A percentile compares a stretch with the other conserved stretches of the same genome.
Evolutionary conservation across 1,140 invertebrate species (phyloP).

Genomic region (Monomorium pharaonis): DNA sequence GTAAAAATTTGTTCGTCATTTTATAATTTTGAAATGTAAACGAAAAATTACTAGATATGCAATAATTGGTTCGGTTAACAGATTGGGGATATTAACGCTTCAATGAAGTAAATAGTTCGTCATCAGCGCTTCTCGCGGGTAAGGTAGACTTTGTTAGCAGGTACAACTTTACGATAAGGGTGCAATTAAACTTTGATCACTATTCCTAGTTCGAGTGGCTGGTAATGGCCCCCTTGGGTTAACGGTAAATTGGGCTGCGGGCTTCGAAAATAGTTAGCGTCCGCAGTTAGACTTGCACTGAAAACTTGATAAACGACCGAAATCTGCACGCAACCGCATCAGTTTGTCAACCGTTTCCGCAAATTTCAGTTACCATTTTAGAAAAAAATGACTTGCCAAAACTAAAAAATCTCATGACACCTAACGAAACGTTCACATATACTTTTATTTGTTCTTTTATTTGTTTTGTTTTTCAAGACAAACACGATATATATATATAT

Average conservation of each 20-base stretch:
- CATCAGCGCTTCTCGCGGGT: conserved; percentile 65
- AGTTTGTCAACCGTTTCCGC: conserved; percentile 40
- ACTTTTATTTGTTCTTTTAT: neutral
- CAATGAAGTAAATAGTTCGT: conserved; percentile 59
- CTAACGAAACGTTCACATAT: neutral
- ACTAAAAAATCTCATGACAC: neutral
- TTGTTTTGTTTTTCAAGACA: neutral
- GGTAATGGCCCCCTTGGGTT: conserved; percentile 69
- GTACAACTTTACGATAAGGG: conserved; percentile 75
- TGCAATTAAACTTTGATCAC: conserved; percentile 79
- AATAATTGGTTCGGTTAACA: conserved; percentile 27
- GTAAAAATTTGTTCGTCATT: neutral
- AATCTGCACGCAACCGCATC: conserved; percentile 48
- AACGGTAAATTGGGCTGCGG: conserved; percentile 66
- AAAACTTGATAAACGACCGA: conserved; percentile 62
- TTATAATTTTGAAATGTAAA: neutral
- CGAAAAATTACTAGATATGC: neutral
- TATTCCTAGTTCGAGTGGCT: conserved; percentile 71
- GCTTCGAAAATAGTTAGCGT: conserved; percentile 65
- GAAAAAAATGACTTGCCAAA: neutral
- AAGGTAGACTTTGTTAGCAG: conserved; percentile 71
- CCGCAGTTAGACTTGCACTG: conserved; percentile 38
- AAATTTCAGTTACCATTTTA: conserved; percentile 6
- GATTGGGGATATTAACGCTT: conserved; percentile 40
- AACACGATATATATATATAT: neutral